Conservation (phyloP, 64 coral and sea anemone species). For the Stichodactyla helianthus region DNA sequence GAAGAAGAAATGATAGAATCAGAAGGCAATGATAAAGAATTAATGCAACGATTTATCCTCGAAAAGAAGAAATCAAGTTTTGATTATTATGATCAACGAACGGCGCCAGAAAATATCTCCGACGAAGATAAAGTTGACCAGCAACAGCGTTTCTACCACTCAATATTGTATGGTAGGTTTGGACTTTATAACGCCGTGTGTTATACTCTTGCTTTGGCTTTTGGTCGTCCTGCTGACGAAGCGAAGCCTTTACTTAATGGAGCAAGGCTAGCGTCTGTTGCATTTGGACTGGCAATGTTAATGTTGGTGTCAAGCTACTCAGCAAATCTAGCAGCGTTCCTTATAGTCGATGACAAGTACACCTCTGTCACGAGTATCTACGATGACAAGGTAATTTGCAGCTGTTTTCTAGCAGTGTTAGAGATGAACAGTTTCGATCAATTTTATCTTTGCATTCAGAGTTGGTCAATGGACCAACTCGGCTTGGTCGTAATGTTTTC, state of each 20-base stretch:
- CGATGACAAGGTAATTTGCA: slow-evolving; percentile 58
- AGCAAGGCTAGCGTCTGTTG: slow-evolving; percentile 67
- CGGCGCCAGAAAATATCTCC: not conserved
- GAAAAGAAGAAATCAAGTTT: not conserved
- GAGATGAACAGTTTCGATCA: no score
- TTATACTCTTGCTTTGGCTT: slow-evolving; percentile 82
- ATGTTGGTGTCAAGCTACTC: slow-evolving; percentile 86
- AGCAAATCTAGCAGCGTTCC: slow-evolving; percentile 80
- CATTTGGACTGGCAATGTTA: slow-evolving; percentile 88
- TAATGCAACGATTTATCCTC: not conserved
- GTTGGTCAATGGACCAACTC: no score
- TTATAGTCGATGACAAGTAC: slow-evolving; percentile 82
- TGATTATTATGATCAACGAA: not conserved
- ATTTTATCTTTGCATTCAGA: no score
- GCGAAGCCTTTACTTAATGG: slow-evolving; percentile 72
- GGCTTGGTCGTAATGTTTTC: no score
- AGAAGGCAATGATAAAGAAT: not conserved
- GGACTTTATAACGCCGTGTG: slow-evolving; percentile 79
- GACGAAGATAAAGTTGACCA: not conserved
- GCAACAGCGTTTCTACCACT: not conserved
- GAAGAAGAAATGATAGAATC: not conserved
- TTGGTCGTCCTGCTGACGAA: slow-evolving; percentile 79
- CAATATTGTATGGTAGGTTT: slow-evolving; percentile 14
- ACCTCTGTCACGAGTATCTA: slow-evolving; percentile 75
- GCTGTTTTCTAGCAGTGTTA: no score